These are phyloP conservation scores for Pardosa pseudoannulata DNA, from an alignment of 2,888 invertebrate species.

Conservation along the genomic window DNA sequence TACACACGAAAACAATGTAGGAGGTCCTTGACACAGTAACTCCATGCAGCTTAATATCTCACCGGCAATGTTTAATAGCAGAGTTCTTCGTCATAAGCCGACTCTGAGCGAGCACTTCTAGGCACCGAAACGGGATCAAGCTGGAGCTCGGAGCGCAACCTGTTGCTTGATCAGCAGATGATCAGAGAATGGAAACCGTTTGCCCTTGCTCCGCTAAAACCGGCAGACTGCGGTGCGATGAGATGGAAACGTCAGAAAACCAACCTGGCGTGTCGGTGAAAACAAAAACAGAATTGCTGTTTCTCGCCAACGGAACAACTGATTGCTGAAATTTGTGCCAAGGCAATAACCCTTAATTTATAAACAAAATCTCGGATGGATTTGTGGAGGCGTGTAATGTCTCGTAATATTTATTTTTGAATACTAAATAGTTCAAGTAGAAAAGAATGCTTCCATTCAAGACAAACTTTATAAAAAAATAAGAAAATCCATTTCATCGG, in stretches of 20 bases:
- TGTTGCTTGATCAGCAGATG: constrained; percentile 4
- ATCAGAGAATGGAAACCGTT: background rate
- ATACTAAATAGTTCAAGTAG: too few species aligned
- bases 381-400: too few species aligned
- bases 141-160: background rate
- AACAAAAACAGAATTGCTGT: constrained; percentile 18
- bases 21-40: too few species aligned
- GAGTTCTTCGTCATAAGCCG: background rate
- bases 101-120: background rate
- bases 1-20: too few species aligned
- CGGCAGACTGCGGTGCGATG: constrained; percentile 22
- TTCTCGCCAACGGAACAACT: background rate
- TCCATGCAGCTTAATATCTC: too few species aligned
- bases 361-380: background rate
- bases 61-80: too few species aligned
- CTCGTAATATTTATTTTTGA: too few species aligned
- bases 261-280: constrained; percentile 51
- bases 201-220: constrained; percentile 55
- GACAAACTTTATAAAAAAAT: too few species aligned
- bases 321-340: constrained; percentile 7
- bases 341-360: constrained; percentile 10
- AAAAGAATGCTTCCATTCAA: too few species aligned
- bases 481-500: too few species aligned
- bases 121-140: background rate
- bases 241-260: constrained; percentile 12